Evolutionary conservation across 2,797 vertebrate species (phyloP), one percentile per base, ranked within the genome.

Genomic region (Acropternis orthonyx): DNA sequence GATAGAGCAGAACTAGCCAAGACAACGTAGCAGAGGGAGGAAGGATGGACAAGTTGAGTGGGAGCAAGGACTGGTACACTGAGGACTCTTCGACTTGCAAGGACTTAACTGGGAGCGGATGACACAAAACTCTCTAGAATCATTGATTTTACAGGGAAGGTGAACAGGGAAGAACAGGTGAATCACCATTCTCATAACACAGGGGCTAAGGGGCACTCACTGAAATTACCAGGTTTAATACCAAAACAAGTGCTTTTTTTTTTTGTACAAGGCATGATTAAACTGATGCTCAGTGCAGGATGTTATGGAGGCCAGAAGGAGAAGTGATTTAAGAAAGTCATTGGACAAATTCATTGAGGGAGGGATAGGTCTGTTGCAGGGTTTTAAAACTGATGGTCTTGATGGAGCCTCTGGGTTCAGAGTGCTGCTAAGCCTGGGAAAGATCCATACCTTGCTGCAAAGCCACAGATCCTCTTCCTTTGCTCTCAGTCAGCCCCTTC

Each of bases 71-170:
- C 79, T 85, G 73, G 80, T n/a, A 34, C 75, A 56, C 56, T 13
- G 48, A 34, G 76, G 65, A 9, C 87, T 78, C 58, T 72, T 77
- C 58, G 56, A 39, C 65, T 90, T 77, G 73, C 52, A 80, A 83
- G 83, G 76, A 41, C 85, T 79, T 82, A 74, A 43, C 71, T 63
- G 85, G 68, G 74, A 89, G 46, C 12, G 44, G 24, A 34, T 74
- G 88, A 88, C 69, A 44, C 32, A 44, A 28, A 83, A 39, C 51
- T 39, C 48, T 34, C 9, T 81, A 41, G 63, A 76, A 28, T n/a
- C 43, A 41, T 28, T 0, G 1, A 28, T 44, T n/a, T 46, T 48
- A 28, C 2, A 11, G 44, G 51, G 44, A 83, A 83, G 26, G 68
- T 41, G 48, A 85, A 52, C 0, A 4, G 65, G 39, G 32, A 95